Percentiles rank a stretch among this genome's conserved stretches.
Conservation (phyloP, 2,113 vertebrate genomes). For the Chionodraco myersi region DNA sequence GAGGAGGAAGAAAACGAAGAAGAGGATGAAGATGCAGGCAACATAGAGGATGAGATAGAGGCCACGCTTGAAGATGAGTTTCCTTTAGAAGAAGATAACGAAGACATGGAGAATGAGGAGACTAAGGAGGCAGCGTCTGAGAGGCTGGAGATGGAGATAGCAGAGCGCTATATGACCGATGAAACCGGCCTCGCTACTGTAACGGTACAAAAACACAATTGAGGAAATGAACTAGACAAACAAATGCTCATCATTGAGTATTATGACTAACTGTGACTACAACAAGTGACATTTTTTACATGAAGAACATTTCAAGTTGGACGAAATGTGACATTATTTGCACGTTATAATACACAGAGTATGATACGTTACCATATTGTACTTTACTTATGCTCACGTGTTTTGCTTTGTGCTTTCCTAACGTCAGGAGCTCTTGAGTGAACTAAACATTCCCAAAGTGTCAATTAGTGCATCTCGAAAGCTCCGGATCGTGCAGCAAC, state of each 20-base stretch:
- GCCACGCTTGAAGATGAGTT: conserved; percentile 88
- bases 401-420: conserved; percentile 31
- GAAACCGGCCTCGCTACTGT: conserved; percentile 74
- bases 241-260: not conserved
- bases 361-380: not conserved
- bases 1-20: conserved; percentile 70
- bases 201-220: conserved; percentile 73
- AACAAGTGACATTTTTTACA: not conserved
- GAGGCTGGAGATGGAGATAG: conserved; percentile 86
- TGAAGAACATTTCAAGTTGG: not conserved
- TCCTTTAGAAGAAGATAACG: conserved; percentile 81
- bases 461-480: conserved; percentile 81
- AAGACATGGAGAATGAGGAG: conserved; percentile 85
- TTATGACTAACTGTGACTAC: not conserved
- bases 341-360: not conserved
- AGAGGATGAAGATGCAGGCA: conserved; percentile 59
- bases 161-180: conserved; percentile 86
- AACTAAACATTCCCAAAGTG: conserved; percentile 83
- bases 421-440: conserved; percentile 87
- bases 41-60: conserved; percentile 84
- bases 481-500: conserved; percentile 77
- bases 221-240: not conserved
- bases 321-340: not conserved
- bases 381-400: not conserved
- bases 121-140: conserved; percentile 82